These are phyloP conservation scores for Pongo pygmaeus DNA, from an alignment of 2,113 vertebrate genomes.

Conservation along the genomic window DNA sequence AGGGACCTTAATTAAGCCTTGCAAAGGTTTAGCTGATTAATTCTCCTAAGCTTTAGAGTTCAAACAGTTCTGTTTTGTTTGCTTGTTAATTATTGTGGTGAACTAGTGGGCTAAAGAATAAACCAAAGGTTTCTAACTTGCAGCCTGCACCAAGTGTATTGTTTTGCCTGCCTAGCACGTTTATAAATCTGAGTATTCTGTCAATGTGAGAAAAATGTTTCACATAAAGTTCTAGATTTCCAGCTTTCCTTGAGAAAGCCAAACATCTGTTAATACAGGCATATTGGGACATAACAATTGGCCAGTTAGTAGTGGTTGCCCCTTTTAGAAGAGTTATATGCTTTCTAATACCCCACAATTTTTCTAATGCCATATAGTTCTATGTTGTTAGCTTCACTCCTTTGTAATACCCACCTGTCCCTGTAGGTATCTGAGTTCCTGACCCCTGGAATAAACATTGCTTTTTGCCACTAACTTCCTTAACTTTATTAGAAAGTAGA, in stretches of 20 bases:
- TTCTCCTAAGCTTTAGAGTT: background rate
- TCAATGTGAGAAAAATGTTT: background rate
- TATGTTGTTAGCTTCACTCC: background rate
- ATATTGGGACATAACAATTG: background rate
- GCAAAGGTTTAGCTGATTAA: background rate
- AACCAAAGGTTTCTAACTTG: background rate
- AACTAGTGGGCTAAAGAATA: background rate
- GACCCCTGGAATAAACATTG: background rate
- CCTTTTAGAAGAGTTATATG: background rate
- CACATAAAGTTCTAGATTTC: background rate
- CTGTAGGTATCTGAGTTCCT: background rate
- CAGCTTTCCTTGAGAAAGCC: background rate
- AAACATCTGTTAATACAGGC: background rate
- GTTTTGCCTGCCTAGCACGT: background rate
- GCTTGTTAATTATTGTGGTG: background rate
- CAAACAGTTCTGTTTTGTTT: background rate
- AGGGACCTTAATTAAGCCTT: slow-evolving; percentile 7
- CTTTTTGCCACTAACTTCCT: slow-evolving; percentile 13
- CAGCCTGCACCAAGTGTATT: background rate
- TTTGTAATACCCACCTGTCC: background rate
- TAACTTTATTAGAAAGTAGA: slow-evolving; percentile 41
- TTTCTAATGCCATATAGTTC: background rate
- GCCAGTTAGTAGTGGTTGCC: background rate
- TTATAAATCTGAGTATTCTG: background rate
- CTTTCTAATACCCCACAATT: background rate